These are phyloP conservation scores for Perdita meconis DNA, from an alignment of 2,888 invertebrate genomes.

Conservation along the genomic window DNA sequence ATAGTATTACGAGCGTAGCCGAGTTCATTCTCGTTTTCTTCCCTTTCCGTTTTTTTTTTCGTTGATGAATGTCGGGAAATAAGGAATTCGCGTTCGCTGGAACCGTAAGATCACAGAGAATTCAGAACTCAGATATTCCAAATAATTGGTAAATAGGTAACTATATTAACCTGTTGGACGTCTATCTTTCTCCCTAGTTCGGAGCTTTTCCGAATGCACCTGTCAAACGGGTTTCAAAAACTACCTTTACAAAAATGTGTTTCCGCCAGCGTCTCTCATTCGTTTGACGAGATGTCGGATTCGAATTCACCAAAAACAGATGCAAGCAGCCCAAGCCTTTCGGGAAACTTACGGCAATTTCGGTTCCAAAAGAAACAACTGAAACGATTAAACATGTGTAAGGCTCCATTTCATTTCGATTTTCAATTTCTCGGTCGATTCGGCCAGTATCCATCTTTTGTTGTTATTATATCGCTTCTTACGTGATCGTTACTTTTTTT, in stretches of 20 bases:
- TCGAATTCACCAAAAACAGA: constrained; percentile 81
- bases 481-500: constrained; percentile 15
- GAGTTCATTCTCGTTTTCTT: too few relatives aligned
- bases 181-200: constrained; percentile 31
- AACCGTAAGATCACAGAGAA: constrained; percentile 14
- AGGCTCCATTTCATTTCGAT: constrained; percentile 53
- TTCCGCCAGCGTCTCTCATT: constrained; percentile 63
- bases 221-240: constrained; percentile 63
- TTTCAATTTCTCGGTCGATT: constrained; percentile 36
- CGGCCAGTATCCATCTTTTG: constrained; percentile 40
- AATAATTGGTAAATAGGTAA: constrained; percentile 39
- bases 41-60: not conserved
- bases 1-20: not conserved
- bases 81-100: not conserved
- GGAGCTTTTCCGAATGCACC: constrained; percentile 63
- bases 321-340: constrained; percentile 85
- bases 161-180: constrained; percentile 57
- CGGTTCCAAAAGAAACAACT: constrained; percentile 88
- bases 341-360: constrained; percentile 89
- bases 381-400: constrained; percentile 78
- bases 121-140: constrained; percentile 9
- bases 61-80: not conserved
- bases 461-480: constrained; percentile 27
- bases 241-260: constrained; percentile 64
- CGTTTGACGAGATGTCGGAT: constrained; percentile 78